Conservation (phyloP, 2,888 invertebrate species). For the Dryobota labecula region DNA sequence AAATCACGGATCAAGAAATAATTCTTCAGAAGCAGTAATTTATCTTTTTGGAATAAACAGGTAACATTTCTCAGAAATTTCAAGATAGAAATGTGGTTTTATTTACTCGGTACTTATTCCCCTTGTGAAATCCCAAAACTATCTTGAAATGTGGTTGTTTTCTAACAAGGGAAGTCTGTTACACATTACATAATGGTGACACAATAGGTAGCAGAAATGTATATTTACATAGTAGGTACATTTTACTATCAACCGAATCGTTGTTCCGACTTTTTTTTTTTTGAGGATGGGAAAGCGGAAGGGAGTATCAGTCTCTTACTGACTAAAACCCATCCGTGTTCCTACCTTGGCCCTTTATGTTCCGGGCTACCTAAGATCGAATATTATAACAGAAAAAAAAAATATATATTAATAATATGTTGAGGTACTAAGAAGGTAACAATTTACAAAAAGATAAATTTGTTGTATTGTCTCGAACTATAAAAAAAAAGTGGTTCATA, state of each 20-base stretch:
- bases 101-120: conserved; percentile 30
- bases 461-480: too few species aligned
- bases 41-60: conserved; percentile 17
- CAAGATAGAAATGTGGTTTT: conserved; percentile 39
- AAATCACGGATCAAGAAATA: conserved; percentile 15
- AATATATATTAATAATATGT: too few species aligned
- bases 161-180: conserved; percentile 12
- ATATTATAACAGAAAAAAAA: too few species aligned
- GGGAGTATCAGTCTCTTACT: too few species aligned
- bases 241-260: not conserved
- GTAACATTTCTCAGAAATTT: conserved; percentile 28
- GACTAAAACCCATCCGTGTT: too few species aligned
- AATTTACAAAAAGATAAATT: too few species aligned
- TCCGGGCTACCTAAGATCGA: too few species aligned
- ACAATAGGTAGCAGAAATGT: conserved; percentile 1
- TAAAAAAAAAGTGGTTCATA: too few species aligned
- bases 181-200: not conserved
- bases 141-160: conserved; percentile 29
- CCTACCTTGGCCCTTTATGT: too few species aligned
- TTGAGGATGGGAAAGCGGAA: too few species aligned
- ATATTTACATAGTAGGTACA: not conserved
- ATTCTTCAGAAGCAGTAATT: conserved; percentile 12
- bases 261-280: too few species aligned
- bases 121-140: conserved; percentile 22
- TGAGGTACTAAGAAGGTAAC: too few species aligned